Evolutionary conservation across 2,888 invertebrate species (phyloP), one percentile per base, ranked within the genome.

Genomic region (Apoda limacodes): DNA sequence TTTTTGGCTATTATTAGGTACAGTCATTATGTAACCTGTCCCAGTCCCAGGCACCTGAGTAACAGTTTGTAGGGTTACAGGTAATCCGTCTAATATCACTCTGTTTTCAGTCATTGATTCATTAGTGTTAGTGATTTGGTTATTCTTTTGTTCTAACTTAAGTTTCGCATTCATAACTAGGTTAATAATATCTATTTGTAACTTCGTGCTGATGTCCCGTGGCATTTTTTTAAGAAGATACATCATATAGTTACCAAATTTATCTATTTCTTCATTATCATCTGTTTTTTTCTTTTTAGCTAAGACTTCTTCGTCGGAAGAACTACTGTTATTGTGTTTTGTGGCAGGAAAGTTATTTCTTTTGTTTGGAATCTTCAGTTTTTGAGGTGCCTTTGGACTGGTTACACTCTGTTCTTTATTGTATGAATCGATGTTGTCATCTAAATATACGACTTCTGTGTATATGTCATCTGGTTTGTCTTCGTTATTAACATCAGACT

Each of bases 121-220:
- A n/a, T n/a, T n/a, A n/a, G n/a, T n/a, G n/a, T n/a, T n/a, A n/a
- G n/a, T n/a, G n/a, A n/a, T n/a, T n/a, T n/a, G n/a, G n/a, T n/a
- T n/a, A n/a, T n/a, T n/a, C n/a, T n/a, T n/a, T 15, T 26, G 20
- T 23, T 34, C 34, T 22, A 30, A 27, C n/a, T 40, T 47, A 7
- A 52, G 24, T 22, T 63, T 60, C 0, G 62, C 58, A 7, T 42
- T 60, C 49, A 70, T 54, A 9, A 72, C 61, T 3, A 60, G 34
- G 25, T 58, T 64, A 0, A 72, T 52, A 0, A 72, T 64, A 3
- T 71, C 68, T 32, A 61, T 44, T 43, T 72, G 72, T 0, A 70
- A 42, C 32, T 58, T 55, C 1, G 51, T 49, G 22, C 55, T 55
- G 0, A 39, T 32, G 1, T 61, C 55, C 10, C 45, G 39, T 0